Evolutionary conservation across 2,113 vertebrate genomes (phyloP).

Genomic region (Ceyx melanurus): DNA sequence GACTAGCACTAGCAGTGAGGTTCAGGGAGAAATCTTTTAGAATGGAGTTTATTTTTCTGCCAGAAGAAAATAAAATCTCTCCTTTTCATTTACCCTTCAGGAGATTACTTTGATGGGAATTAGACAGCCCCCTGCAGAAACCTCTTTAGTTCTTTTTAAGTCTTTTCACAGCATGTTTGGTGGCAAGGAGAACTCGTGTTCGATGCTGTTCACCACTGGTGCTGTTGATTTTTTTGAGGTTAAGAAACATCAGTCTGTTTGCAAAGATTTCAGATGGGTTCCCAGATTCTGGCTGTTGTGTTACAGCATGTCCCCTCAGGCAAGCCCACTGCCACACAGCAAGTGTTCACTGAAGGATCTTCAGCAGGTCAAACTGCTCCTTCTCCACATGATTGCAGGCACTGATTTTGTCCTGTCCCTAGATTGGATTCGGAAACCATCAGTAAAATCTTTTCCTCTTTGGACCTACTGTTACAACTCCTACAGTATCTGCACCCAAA

Average conservation of each 20-base stretch:
- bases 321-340: background rate
- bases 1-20: background rate
- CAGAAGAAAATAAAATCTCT: conserved; percentile 4
- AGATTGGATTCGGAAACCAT: background rate
- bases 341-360: background rate
- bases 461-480: background rate
- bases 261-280: background rate
- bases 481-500: background rate
- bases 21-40: conserved; percentile 23
- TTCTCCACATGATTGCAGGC: background rate
- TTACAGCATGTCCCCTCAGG: conserved; percentile 10
- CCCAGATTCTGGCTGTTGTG: background rate
- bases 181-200: conserved; percentile 61
- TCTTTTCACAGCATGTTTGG: conserved; percentile 61
- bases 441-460: background rate
- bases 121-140: conserved; percentile 76
- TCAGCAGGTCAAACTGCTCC: background rate
- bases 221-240: conserved; percentile 61
- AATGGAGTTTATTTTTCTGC: conserved; percentile 35
- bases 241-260: conserved; percentile 51
- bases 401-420: background rate
- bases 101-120: conserved; percentile 75
- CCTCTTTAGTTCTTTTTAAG: conserved; percentile 68
- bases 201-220: conserved; percentile 66
- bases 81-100: conserved; percentile 52